A percentile compares a stretch with the other conserved stretches of the same genome.
Evolutionary conservation across 2,888 invertebrate species (phyloP).

Genomic region (Drosophila barbarae): DNA sequence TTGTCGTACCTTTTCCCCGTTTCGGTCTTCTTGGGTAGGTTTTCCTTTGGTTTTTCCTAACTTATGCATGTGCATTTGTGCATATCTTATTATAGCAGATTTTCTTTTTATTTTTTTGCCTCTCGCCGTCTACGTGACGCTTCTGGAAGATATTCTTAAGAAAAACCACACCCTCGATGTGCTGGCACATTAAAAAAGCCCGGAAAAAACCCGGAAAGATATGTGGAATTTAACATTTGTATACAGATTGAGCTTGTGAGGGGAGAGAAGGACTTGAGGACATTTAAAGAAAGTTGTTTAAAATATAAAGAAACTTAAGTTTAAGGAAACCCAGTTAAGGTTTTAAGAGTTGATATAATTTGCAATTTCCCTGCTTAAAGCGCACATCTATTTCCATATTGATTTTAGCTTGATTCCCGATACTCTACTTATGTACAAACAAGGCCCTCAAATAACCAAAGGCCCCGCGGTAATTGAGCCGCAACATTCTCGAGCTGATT

Average conservation of each 20-base stretch:
- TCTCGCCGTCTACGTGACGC: conserved; percentile 58
- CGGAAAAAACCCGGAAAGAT: background rate
- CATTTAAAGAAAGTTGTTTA: background rate
- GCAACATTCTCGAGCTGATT: conserved; percentile 64
- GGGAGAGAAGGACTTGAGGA: background rate
- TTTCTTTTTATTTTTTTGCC: conserved; percentile 35
- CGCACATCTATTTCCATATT: background rate
- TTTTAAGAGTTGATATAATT: background rate
- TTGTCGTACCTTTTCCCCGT: conserved; percentile 33
- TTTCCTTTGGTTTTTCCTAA: conserved; percentile 38
- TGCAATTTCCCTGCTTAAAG: background rate
- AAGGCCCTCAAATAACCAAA: conserved; percentile 44
- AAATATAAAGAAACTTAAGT: background rate
- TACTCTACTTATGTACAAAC: conserved; percentile 16
- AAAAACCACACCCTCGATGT: conserved; percentile 41
- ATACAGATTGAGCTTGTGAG: background rate
- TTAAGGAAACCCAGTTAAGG: too few relatives aligned
- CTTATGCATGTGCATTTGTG: conserved; percentile 69
- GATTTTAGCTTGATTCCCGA: conserved; percentile 27
- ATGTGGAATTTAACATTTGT: conserved; percentile 13
- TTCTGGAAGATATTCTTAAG: conserved; percentile 35
- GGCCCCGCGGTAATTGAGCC: conserved; percentile 60
- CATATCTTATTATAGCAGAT: conserved; percentile 73
- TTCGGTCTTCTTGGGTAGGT: conserved; percentile 17
- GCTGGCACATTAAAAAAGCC: conserved; percentile 33